Evolutionary conservation across 2,797 vertebrate genomes (phyloP), one percentile per base, ranked within the genome.

Genomic region (Amniataba percoides): DNA sequence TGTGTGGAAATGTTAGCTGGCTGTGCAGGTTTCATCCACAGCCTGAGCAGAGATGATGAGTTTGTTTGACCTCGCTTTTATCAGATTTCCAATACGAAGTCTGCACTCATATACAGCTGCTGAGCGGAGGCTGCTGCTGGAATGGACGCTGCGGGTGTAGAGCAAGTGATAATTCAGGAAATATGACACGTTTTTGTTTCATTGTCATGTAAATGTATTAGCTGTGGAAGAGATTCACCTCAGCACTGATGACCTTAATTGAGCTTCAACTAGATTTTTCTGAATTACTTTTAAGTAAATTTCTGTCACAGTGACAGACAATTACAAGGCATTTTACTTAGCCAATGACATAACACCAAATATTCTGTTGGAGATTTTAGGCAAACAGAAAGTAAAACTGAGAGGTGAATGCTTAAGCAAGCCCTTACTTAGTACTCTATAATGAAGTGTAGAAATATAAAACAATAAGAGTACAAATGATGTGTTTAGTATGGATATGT

Each of bases 11-110:
- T 10, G 31, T 76, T 71, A 39, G 67, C 71, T 59, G 10, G 27
- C 62, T 46, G 64, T 19, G 46, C 52, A 52, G 72, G 48, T 83
- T 61, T 62, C 64, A 67, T 72, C 69, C 45, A 23, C 65, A 25
- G 43, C 5, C 65, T 27, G 51, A 78, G 71, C 31, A 7, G 13
- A 62, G 56, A 66, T 59, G 74, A 80, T 74, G 69, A 73, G 78
- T 84, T 80, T 77, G 73, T 40, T 57, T 82, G 80, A 82, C 74
- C 77, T 79, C 3, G 0, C 4, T 65, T 88, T 85, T 51, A 88
- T 74, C 77, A 67, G 57, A 71, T 85, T 82, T 85, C 53, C 75
- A 87, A 77, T 82, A 74, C 71, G 53, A 78, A 0, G 34, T 51
- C 52, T 62, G 43, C 3, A 10, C 40, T 59, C 51, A 11, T 25